These are phyloP conservation scores for Sphenodon punctatus DNA, from an alignment of 2,797 vertebrate genomes.

Conservation along the genomic window DNA sequence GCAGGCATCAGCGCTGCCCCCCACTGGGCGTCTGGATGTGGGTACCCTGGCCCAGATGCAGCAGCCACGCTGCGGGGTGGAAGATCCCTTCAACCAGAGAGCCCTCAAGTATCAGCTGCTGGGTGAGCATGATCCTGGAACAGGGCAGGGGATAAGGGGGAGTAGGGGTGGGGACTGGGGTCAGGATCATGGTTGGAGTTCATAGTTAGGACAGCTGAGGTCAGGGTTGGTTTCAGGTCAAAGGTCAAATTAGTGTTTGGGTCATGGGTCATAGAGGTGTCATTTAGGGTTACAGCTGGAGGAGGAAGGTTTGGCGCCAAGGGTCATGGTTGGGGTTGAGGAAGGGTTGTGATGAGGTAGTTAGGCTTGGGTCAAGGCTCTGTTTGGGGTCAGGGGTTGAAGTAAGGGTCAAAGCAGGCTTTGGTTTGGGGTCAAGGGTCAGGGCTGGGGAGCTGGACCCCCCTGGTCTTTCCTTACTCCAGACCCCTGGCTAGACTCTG, in stretches of 20 bases:
- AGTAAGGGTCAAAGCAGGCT: neutral
- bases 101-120: slow-evolving; percentile 80
- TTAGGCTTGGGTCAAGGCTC: too few relatives aligned
- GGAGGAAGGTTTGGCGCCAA: neutral
- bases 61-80: slow-evolving; percentile 86
- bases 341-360: too few relatives aligned
- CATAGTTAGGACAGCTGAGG: neutral
- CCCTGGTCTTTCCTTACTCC: neutral
- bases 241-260: neutral
- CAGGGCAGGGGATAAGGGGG: neutral
- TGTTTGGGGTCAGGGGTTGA: too few relatives aligned
- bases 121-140: slow-evolving; percentile 74
- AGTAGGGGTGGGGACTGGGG: neutral
- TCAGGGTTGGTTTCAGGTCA: neutral
- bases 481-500: too few relatives aligned
- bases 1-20: slow-evolving; percentile 79
- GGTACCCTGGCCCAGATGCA: slow-evolving; percentile 81
- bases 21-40: slow-evolving; percentile 81
- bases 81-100: slow-evolving; percentile 88
- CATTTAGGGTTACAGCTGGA: too few relatives aligned
- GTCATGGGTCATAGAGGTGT: too few relatives aligned
- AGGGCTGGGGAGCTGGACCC: neutral
- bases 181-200: neutral
- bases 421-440: neutral
- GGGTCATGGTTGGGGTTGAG: neutral